A percentile compares a stretch with the other conserved stretches of the same genome.
These are phyloP conservation scores for Serrognathus titanus DNA, from an alignment of 2,888 invertebrate species.

Conservation along the genomic window DNA sequence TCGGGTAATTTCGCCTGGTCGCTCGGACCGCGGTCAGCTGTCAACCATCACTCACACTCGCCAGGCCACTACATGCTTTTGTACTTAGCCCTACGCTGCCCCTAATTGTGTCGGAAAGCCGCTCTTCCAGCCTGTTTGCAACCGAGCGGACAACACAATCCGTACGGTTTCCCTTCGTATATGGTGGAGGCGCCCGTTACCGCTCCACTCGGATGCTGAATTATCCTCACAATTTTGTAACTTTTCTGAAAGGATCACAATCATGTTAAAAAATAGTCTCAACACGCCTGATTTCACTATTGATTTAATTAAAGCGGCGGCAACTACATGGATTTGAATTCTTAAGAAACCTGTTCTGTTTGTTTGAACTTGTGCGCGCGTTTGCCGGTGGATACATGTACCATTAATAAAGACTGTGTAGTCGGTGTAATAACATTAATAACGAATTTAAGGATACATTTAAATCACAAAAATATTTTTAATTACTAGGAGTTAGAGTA, in stretches of 20 bases:
- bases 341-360: not conserved
- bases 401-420: too few relatives aligned
- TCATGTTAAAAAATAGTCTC: conserved; percentile 27
- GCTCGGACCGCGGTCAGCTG: conserved; percentile 48
- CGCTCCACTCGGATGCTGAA: conserved; percentile 21
- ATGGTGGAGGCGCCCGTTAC: conserved; percentile 26
- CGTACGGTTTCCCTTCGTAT: not conserved
- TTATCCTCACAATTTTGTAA: conserved; percentile 25
- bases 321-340: not conserved
- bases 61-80: conserved; percentile 51
- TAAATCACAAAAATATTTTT: too few relatives aligned
- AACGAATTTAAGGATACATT: too few relatives aligned
- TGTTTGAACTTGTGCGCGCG: conserved; percentile 3
- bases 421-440: too few relatives aligned
- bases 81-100: conserved; percentile 49
- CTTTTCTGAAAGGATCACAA: conserved; percentile 29
- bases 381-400: not conserved
- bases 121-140: conserved; percentile 8
- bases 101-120: conserved; percentile 50
- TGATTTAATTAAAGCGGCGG: conserved; percentile 26
- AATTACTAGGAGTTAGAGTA: too few relatives aligned
- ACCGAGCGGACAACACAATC: conserved; percentile 8
- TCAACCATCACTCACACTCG: conserved; percentile 51
- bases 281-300: conserved; percentile 25
- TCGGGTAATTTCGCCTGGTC: conserved; percentile 33